Evolutionary conservation across 2,113 vertebrate genomes (phyloP), one percentile per base, ranked within the genome.

Genomic region (Pterocles burchelli): DNA sequence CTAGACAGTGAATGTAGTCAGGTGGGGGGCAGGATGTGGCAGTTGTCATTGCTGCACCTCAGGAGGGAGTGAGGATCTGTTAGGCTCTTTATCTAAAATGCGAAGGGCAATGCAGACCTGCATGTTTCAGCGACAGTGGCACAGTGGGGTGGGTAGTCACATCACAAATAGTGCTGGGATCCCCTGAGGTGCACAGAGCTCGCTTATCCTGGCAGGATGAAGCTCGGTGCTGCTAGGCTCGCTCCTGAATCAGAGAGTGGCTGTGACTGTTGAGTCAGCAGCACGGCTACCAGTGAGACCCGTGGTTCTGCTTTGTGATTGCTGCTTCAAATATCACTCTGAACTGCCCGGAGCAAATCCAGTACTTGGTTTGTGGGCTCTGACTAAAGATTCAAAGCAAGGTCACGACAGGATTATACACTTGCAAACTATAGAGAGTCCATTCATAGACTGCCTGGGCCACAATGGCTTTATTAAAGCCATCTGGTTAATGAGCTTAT

Each of bases 81-180:
- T 29, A n/a, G 22, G 9, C 3, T 52, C 9, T 52, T 19, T 18
- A 9, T 38, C 43, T 18, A 20, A 54, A 54, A 36, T 24, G 48
- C 41, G 48, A 17, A 55, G 54, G 61, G 70, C 48, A 58, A 17
- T 0, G 0, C 26, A 71, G 65, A 17, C 11, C 25, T 46, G 45
- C 21, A 5, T 0, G 0, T 36, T 59, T 43, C 11, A 4, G 28
- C 29, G 15, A 4, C 36, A 57, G 46, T 3, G 17, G 13, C 11
- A 19, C 31, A 17, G 58, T 2, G 33, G 7, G 18, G 5, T 46
- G 41, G 63, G 20, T 9, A 22, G 13, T 10, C 6, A 2, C n/a
- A 11, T 28, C 49, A 38, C 5, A 31, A 58, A n/a, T 3, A 26
- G 5, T 9, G 7, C 62, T 63, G 61, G 18, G 43, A n/a, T 61